A percentile compares a stretch with the other conserved stretches of the same genome.
phyloP scores from a whole-genome alignment of 2,888 invertebrate genomes.

The Lasioglossum figueresi region DNA sequence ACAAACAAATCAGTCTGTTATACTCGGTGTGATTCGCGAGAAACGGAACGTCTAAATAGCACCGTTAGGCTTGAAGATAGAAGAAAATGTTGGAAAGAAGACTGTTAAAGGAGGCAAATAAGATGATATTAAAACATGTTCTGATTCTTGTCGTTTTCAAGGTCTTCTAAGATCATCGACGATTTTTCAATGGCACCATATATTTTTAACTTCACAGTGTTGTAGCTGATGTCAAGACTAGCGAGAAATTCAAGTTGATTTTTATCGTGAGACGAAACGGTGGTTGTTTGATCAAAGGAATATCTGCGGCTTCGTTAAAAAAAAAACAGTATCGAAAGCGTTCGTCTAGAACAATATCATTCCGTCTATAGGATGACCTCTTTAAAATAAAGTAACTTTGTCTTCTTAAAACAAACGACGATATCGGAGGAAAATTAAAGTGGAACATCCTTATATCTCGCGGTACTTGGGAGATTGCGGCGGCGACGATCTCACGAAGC shows the following conservation, averaged over 20 bases:
- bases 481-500: conserved; percentile 41
- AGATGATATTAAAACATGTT: no score
- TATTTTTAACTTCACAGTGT: no score
- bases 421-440: conserved; percentile 16
- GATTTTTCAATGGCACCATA: no score
- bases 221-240: no score
- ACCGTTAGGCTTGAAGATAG: no score
- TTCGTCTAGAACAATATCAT: not conserved
- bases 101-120: no score
- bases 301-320: not conserved
- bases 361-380: not conserved
- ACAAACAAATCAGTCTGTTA: no score
- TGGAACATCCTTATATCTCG: conserved; percentile 59
- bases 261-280: not conserved
- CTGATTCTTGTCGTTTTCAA: no score
- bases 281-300: not conserved
- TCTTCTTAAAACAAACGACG: conserved; percentile 1
- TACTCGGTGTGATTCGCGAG: no score
- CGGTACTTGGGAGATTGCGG: conserved; percentile 70
- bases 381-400: conserved; percentile 13
- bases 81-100: no score
- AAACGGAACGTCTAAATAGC: no score
- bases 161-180: no score
- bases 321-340: conserved; percentile 7
- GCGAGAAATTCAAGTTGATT: not conserved